phyloP scores from a whole-genome alignment of 2,888 invertebrate species.

The Parnassius orleans region DNA sequence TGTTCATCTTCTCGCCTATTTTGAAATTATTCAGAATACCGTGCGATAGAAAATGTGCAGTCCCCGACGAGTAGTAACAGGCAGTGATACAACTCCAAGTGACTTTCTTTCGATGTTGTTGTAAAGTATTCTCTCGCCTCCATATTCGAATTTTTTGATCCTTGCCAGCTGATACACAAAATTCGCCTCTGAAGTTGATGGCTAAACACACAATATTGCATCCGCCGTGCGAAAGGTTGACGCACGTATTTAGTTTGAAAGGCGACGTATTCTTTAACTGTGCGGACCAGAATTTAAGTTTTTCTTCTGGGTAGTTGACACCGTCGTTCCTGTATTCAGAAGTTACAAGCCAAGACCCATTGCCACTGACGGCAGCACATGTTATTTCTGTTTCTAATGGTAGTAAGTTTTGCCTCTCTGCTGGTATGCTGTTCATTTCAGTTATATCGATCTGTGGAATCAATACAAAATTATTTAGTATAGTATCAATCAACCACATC shows the following conservation, averaged over 20 bases:
- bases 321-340: slow-evolving; percentile 73
- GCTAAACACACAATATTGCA: slow-evolving; percentile 63
- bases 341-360: slow-evolving; percentile 66
- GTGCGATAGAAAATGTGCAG: slow-evolving; percentile 55
- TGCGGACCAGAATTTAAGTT: slow-evolving; percentile 65
- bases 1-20: slow-evolving; percentile 37
- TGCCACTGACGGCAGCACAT: slow-evolving; percentile 62
- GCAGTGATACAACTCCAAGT: slow-evolving; percentile 66
- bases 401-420: slow-evolving; percentile 62
- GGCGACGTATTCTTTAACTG: slow-evolving; percentile 46
- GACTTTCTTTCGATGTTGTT: slow-evolving; percentile 39
- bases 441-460: slow-evolving; percentile 70
- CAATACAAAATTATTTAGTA: no score
- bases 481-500: no score
- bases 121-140: slow-evolving; percentile 49
- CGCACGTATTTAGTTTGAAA: slow-evolving; percentile 64
- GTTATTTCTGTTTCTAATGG: slow-evolving; percentile 72
- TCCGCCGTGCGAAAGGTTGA: slow-evolving; percentile 69
- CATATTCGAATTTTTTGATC: slow-evolving; percentile 72
- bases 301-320: slow-evolving; percentile 65
- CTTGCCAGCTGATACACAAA: slow-evolving; percentile 69
- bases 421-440: slow-evolving; percentile 61
- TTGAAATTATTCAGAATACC: slow-evolving; percentile 61
- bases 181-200: slow-evolving; percentile 56
- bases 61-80: slow-evolving; percentile 70